Conservation (phyloP, 2,113 vertebrate species). For the Gavialis gangeticus region DNA sequence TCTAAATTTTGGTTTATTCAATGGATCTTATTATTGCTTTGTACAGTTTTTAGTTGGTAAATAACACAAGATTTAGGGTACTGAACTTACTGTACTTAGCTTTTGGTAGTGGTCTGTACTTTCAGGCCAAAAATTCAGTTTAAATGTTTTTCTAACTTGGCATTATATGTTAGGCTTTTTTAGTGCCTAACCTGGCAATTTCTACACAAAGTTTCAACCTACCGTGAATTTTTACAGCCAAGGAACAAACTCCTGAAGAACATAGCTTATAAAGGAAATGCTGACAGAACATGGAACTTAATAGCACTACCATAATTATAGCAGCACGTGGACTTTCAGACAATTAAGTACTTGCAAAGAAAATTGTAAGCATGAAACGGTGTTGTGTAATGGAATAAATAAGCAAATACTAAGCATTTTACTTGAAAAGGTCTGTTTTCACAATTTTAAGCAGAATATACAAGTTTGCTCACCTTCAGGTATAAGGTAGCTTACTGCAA, state of each 20-base stretch:
- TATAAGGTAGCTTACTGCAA: background rate
- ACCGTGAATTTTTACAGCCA: conserved; percentile 77
- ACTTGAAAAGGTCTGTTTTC: background rate
- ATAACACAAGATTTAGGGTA: background rate
- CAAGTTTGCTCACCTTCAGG: background rate
- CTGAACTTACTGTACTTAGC: background rate
- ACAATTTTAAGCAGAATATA: background rate
- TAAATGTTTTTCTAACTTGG: too few species aligned
- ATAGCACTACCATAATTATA: conserved; percentile 65
- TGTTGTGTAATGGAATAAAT: background rate
- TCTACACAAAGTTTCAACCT: conserved; percentile 78
- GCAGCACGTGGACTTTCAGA: conserved; percentile 65
- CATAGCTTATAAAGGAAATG: conserved; percentile 84
- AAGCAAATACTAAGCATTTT: background rate
- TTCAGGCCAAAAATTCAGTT: background rate
- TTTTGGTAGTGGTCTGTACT: background rate
- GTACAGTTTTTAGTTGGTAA: conserved; percentile 47
- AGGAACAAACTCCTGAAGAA: conserved; percentile 80
- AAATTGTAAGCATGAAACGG: background rate
- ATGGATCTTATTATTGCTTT: conserved; percentile 27
- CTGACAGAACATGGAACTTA: conserved; percentile 84
- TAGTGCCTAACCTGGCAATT: conserved; percentile 46
- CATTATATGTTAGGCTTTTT: background rate
- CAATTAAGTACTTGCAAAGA: conserved; percentile 66
- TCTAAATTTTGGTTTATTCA: conserved; percentile 59